Percentiles rank a stretch among this genome's conserved stretches.
phyloP scores from a whole-genome alignment of 64 coral and sea anemone species.

The Pachyseris speciosa region DNA sequence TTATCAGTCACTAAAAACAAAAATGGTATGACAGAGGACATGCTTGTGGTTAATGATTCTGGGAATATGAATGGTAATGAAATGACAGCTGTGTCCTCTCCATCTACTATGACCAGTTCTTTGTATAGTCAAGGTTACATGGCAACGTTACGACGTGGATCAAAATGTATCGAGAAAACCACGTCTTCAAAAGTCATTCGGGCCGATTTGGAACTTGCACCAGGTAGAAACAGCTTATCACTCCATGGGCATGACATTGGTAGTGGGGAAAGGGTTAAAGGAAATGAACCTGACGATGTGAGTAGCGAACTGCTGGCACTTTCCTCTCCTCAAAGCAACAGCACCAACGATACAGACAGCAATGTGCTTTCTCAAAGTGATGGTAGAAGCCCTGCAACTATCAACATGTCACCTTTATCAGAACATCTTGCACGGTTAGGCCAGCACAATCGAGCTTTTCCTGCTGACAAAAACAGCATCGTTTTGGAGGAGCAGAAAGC shows the following conservation, averaged over 20 bases:
- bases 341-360: not conserved
- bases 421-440: not conserved
- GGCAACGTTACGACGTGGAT: not conserved
- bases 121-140: no score
- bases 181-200: not conserved
- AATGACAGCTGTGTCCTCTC: not conserved
- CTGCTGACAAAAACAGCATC: not conserved
- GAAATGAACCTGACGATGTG: not conserved
- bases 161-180: not conserved
- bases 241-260: not conserved
- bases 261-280: not conserved
- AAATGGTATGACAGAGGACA: not conserved
- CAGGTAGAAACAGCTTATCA: not conserved
- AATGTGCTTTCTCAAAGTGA: not conserved
- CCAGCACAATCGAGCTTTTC: not conserved
- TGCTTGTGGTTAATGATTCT: not conserved
- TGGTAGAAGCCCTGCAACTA: not conserved
- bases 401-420: not conserved
- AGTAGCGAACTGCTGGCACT: not conserved
- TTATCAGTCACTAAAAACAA: not conserved
- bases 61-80: not conserved
- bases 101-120: not conserved
- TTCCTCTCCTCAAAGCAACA: not conserved
- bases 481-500: not conserved
- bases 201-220: not conserved